These are phyloP conservation scores for Macrophya alboannulata DNA, from an alignment of 2,888 invertebrate genomes.

Conservation along the genomic window DNA sequence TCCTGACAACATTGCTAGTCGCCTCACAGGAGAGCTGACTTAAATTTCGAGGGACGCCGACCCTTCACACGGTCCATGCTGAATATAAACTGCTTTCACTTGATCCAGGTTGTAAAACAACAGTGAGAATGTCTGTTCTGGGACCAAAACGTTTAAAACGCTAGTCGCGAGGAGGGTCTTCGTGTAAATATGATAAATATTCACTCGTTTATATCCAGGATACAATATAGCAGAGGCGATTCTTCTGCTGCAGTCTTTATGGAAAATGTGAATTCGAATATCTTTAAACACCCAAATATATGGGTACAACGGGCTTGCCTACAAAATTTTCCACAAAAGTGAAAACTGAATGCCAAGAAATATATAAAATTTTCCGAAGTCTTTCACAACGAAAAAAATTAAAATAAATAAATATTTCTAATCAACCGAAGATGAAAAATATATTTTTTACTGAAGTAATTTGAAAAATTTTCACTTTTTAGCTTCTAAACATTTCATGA, in stretches of 20 bases:
- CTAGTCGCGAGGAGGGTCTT: not conserved
- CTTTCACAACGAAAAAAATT: not conserved
- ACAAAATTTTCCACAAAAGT: not conserved
- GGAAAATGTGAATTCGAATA: slow-evolving; percentile 22
- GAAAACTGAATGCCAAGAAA: not conserved
- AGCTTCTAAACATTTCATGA: not conserved
- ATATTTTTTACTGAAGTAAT: too few relatives aligned
- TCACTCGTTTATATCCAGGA: slow-evolving; percentile 23
- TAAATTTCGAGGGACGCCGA: slow-evolving; percentile 46
- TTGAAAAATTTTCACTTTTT: not conserved
- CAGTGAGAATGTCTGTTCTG: slow-evolving; percentile 36
- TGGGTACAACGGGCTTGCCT: not conserved
- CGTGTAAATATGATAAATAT: slow-evolving; percentile 44
- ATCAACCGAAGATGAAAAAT: too few relatives aligned
- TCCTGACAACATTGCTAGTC: slow-evolving; percentile 26
- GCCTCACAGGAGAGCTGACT: slow-evolving; percentile 41
- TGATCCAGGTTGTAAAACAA: slow-evolving; percentile 48
- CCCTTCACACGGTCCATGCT: slow-evolving; percentile 46
- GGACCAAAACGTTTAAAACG: slow-evolving; percentile 32
- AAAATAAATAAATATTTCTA: too few relatives aligned
- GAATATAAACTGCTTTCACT: slow-evolving; percentile 52
- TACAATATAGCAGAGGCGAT: slow-evolving; percentile 24
- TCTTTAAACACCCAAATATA: slow-evolving; percentile 2
- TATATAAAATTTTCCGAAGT: not conserved
- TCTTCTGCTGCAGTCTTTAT: not conserved